Evolutionary conservation across 1,140 invertebrate genomes (phyloP), one percentile per base, ranked within the genome.

Genomic region (Saccostrea cuccullata): DNA sequence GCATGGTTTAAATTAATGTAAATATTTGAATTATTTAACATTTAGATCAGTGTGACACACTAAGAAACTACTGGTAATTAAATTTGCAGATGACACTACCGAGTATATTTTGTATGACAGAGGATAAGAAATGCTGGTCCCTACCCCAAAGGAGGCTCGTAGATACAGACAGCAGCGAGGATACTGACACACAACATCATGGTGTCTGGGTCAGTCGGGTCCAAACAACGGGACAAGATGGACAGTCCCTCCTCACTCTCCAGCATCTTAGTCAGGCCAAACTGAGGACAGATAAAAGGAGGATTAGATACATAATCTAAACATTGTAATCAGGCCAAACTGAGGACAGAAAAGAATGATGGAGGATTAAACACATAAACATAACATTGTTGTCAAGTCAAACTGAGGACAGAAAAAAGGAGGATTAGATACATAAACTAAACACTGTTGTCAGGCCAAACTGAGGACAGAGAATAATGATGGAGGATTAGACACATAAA

Each of bases 121-220:
- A 20, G 0, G 58, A 64, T 64, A 64, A 6, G n/a, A 64, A 20
- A 64, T 26, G 11, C 36, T 15, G 6, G 70, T 36, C 15, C 40
- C 6, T 84, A 84, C 82, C 82, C 82, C 12, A 5, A 5, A 55
- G 82, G 55, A 30, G 82, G 82, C 2, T 84, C 8, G 40, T 56
- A 84, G 55, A 84, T 84, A 56, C 82, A 84, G 40, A 84, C 40
- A 20, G 82, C 82, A 56, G 82, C 82, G 47, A 84, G 20, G 20
- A 84, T 84, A 56, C 55, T 84, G 82, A 84, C 82, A 84, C 82
- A 84, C 82, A 84, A 26, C 55, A 84, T 55, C 82, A 84, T 84
- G 82, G 82, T 84, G 17, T 84, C 82, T 12, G 40, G 82, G 55
- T 84, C 82, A 84, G 40, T 84, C 2, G 82, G 82, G 23, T 84